Conservation (phyloP, 2,113 vertebrate genomes). For the Plecotus auritus region DNA sequence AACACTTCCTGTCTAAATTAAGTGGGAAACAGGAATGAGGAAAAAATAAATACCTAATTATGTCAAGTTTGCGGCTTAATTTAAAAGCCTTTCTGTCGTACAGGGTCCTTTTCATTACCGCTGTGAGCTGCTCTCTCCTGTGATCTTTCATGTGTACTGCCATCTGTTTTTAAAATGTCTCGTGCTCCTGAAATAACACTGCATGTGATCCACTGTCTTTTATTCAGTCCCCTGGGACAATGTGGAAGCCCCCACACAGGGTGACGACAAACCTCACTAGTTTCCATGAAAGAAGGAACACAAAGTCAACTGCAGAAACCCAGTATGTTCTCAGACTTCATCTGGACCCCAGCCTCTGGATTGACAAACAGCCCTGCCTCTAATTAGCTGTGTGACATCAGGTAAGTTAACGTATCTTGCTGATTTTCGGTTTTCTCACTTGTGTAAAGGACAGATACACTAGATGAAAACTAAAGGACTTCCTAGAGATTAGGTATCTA, state of each 20-base stretch:
- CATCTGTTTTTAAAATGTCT: conserved; percentile 64
- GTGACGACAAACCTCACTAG: not conserved
- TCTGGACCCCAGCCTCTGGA: not conserved
- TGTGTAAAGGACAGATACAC: not conserved
- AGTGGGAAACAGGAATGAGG: conserved; percentile 25
- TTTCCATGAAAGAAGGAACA: conserved; percentile 36
- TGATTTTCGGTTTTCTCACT: not conserved
- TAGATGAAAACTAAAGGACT: not conserved
- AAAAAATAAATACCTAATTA: conserved; percentile 53
- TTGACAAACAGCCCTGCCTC: conserved; percentile 10
- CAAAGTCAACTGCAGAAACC: conserved; percentile 37
- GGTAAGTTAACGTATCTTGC: not conserved
- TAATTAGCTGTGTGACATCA: not conserved
- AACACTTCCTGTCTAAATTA: conserved; percentile 43
- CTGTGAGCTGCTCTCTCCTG: conserved; percentile 47
- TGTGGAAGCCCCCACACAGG: conserved; percentile 56
- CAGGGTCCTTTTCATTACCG: conserved; percentile 69
- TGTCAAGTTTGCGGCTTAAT: conserved; percentile 71
- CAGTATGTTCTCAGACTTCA: conserved; percentile 28
- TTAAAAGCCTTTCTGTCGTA: conserved; percentile 68
- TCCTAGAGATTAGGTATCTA: not conserved
- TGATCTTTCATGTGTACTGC: conserved; percentile 51
- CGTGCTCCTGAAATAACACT: conserved; percentile 61
- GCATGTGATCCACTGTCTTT: conserved; percentile 28
- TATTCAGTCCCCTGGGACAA: conserved; percentile 18